Conservation (phyloP, 2,797 vertebrate genomes). For the Smutsia temminckii region DNA sequence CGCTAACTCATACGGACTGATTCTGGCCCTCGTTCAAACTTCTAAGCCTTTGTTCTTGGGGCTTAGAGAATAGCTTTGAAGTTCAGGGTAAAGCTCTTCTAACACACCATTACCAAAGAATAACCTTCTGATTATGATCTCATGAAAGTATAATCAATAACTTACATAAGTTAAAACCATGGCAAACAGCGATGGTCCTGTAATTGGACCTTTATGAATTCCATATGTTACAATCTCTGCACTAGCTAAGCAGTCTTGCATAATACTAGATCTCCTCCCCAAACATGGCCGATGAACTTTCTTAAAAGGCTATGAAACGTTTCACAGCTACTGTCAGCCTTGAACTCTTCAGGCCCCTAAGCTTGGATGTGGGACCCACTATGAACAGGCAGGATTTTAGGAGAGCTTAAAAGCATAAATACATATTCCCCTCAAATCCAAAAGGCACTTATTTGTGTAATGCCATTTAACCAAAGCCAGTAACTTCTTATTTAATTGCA, state of each 20-base stretch:
- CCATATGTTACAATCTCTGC: constrained; percentile 80
- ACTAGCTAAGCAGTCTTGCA: constrained; percentile 71
- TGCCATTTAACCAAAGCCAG: constrained; percentile 51
- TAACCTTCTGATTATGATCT: constrained; percentile 90
- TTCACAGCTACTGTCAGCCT: constrained; percentile 77
- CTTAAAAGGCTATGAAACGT: constrained; percentile 79
- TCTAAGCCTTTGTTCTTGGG: constrained; percentile 88
- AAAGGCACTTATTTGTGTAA: constrained; percentile 24
- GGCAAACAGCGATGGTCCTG: constrained; percentile 83
- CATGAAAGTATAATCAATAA: constrained; percentile 88
- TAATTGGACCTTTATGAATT: constrained; percentile 85
- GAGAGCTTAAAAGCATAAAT: constrained; percentile 54
- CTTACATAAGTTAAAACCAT: constrained; percentile 85
- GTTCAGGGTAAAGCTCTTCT: constrained; percentile 86
- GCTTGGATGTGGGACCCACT: background rate
- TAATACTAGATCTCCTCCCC: constrained; percentile 72
- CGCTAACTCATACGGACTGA: constrained; percentile 85
- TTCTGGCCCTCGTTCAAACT: constrained; percentile 85
- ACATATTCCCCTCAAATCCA: constrained; percentile 33
- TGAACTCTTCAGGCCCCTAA: constrained; percentile 50
- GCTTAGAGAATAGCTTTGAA: constrained; percentile 89
- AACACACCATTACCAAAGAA: constrained; percentile 88
- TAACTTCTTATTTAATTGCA: constrained; percentile 40
- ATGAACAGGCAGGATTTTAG: background rate
- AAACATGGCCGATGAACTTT: constrained; percentile 72